phyloP scores from a whole-genome alignment of 2,888 invertebrate species.

The Caenorhabditis becei region DNA sequence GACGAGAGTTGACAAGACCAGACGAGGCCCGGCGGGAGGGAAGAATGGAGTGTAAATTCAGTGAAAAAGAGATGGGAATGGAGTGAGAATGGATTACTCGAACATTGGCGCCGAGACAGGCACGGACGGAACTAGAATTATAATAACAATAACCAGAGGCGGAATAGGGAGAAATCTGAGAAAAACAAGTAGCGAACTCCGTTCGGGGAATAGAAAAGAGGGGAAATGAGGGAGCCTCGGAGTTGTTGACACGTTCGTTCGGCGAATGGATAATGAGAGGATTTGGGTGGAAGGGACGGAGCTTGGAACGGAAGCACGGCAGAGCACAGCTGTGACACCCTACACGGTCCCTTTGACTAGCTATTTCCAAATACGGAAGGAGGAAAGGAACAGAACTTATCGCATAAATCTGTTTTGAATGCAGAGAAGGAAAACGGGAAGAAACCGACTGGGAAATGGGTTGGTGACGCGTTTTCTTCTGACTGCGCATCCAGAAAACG shows the following conservation, averaged over 20 bases:
- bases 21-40: neutral
- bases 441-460: neutral
- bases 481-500: neutral
- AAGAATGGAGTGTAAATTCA: conserved; percentile 24
- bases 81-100: conserved; percentile 45
- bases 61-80: conserved; percentile 3
- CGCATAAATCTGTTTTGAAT: neutral
- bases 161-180: neutral
- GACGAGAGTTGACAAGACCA: neutral
- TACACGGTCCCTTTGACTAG: too few relatives aligned
- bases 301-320: too few relatives aligned
- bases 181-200: neutral
- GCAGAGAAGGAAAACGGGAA: neutral
- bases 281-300: too few relatives aligned
- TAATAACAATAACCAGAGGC: conserved; percentile 14
- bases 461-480: neutral
- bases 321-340: too few relatives aligned
- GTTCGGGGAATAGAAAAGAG: neutral
- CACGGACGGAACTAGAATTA: too few relatives aligned
- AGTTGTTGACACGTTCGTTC: neutral
- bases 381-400: too few relatives aligned
- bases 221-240: neutral
- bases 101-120: neutral
- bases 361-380: too few relatives aligned
- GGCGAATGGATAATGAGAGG: too few relatives aligned